Conservation (phyloP, 2,888 invertebrate species). For the Ormyrus rosae region DNA sequence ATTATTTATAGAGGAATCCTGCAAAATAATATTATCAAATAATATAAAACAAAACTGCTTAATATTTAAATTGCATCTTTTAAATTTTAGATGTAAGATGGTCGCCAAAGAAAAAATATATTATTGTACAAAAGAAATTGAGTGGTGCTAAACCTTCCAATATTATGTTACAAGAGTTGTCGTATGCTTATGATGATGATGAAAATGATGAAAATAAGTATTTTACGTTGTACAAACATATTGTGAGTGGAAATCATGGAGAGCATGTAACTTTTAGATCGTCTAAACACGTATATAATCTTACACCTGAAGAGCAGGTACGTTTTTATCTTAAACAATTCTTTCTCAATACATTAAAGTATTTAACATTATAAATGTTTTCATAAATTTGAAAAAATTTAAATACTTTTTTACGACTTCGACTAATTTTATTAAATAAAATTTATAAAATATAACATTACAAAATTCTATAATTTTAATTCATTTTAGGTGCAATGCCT, state of each 20-base stretch:
- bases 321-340: not conserved
- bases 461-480: slow-evolving; percentile 52
- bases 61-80: not conserved
- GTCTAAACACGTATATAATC: slow-evolving; percentile 61
- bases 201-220: slow-evolving; percentile 51
- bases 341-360: too few relatives aligned
- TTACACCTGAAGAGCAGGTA: slow-evolving; percentile 78
- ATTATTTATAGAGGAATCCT: too few relatives aligned
- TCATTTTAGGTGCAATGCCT: slow-evolving; percentile 78
- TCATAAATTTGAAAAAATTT: too few relatives aligned
- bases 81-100: slow-evolving; percentile 70
- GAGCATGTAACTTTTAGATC: slow-evolving; percentile 70
- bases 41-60: too few relatives aligned
- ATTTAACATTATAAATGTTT: too few relatives aligned
- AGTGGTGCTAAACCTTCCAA: slow-evolving; percentile 80
- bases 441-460: slow-evolving; percentile 8
- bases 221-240: slow-evolving; percentile 62
- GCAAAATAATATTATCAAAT: too few relatives aligned
- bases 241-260: slow-evolving; percentile 67
- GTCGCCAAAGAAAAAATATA: slow-evolving; percentile 79
- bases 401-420: not conserved
- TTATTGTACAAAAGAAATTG: slow-evolving; percentile 78
- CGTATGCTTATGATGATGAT: slow-evolving; percentile 62
- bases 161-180: slow-evolving; percentile 78
- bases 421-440: slow-evolving; percentile 26